These are phyloP conservation scores for Hirtodrosophila trivittata DNA, from an alignment of 2,888 invertebrate genomes.

Conservation along the genomic window DNA sequence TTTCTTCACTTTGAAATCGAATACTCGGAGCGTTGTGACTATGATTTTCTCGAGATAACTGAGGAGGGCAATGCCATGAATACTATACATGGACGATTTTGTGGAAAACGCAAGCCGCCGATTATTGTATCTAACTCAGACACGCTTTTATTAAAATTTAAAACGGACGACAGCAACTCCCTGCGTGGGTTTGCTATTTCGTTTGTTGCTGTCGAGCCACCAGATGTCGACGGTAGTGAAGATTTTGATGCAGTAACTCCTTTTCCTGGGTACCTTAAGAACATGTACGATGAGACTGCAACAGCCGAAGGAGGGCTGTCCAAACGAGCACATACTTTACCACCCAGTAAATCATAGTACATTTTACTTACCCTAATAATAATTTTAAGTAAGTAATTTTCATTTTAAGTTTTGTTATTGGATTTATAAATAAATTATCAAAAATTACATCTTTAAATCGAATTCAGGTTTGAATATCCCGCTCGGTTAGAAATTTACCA, in stretches of 20 bases:
- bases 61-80: constrained; percentile 89
- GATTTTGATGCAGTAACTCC: constrained; percentile 81
- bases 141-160: constrained; percentile 93
- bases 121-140: constrained; percentile 95
- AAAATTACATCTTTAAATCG: not conserved
- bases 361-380: too few species aligned
- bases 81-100: constrained; percentile 91
- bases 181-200: constrained; percentile 96
- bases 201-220: constrained; percentile 89
- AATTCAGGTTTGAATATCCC: constrained; percentile 2
- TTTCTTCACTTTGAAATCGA: constrained; percentile 91
- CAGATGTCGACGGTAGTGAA: constrained; percentile 83
- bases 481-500: constrained; percentile 5
- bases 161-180: constrained; percentile 94
- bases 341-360: too few species aligned
- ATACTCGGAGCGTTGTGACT: constrained; percentile 95
- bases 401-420: constrained; percentile 25
- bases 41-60: constrained; percentile 95
- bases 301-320: constrained; percentile 4
- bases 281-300: constrained; percentile 68
- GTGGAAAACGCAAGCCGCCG: constrained; percentile 92
- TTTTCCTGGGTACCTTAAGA: constrained; percentile 83
- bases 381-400: too few species aligned
- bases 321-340: constrained; percentile 29
- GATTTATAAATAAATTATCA: constrained; percentile 57